Evolutionary conservation across 1,140 invertebrate species (phyloP), one percentile per base, ranked within the genome.

Genomic region (Orussus abietinus): DNA sequence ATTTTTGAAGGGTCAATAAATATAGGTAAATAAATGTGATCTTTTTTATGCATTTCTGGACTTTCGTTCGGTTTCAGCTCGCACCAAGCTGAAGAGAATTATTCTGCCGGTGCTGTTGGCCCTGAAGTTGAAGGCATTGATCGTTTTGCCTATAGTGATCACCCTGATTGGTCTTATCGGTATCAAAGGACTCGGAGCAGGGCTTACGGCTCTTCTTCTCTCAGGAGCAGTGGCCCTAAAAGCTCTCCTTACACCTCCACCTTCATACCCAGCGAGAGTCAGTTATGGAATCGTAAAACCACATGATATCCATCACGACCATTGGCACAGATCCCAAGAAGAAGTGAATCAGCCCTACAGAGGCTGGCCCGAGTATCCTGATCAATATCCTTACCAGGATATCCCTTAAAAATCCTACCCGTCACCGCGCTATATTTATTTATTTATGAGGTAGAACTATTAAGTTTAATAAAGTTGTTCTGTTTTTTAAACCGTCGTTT

Each of bases 181-280:
- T 1, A 75, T 84, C 47, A 84, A 84, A 51, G 80, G 80, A 29
- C 65, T 84, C 4, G 79, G 79, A 28, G 75, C 77, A 14, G 79
- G 81, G 25, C 55, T 83, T n/a, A 64, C 80, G 46, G 79, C 82
- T 2, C 65, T 84, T 34, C 59, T 80, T 7, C 60, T 84, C 31
- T 78, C 81, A 9, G 75, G 71, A 20, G 76, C 74, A 1, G 64
- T 77, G 0, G 76, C 69, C 11, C 56, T 80, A 1, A 77, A 77
- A 38, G 66, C 70, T 5, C 51, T 79, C 7, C 38, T 78, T 3
- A 72, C 67, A 22, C 57, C 66, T 10, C 60, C 59, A 12, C 49
- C 51, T 4, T 51, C 57, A 30, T 57, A 55, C 13, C 63, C 69
- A 5, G 52, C 75, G 5, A 66, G 74, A 30, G 59, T 77, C 0